These are phyloP conservation scores for Columbina picui DNA, from an alignment of 2,113 vertebrate species.

Conservation along the genomic window DNA sequence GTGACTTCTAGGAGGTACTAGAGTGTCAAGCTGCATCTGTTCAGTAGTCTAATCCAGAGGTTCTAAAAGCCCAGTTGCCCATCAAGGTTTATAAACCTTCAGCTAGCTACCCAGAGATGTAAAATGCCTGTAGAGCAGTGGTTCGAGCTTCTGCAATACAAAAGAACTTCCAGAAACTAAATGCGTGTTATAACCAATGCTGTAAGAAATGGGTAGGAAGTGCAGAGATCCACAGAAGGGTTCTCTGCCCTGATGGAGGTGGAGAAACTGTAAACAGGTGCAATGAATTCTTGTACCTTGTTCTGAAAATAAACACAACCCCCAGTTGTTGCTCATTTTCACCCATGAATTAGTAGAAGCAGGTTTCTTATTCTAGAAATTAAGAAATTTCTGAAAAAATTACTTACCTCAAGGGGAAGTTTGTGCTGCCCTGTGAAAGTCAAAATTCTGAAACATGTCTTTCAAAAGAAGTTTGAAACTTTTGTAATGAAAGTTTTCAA, in stretches of 20 bases:
- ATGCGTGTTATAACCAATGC: neutral
- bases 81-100: neutral
- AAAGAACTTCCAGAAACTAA: neutral
- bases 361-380: neutral
- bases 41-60: neutral
- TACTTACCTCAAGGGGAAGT: neutral
- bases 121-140: neutral
- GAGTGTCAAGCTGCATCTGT: neutral
- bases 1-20: neutral
- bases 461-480: neutral
- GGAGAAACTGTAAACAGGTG: neutral
- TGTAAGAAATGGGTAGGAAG: neutral
- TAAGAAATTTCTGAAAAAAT: neutral
- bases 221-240: rapidly evolving
- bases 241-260: neutral
- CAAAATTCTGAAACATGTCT: neutral
- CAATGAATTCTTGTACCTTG: neutral
- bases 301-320: neutral
- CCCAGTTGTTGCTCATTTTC: neutral
- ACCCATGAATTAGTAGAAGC: neutral
- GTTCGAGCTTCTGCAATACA: neutral
- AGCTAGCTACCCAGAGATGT: neutral
- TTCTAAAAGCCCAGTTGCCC: neutral
- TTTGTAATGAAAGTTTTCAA: neutral
- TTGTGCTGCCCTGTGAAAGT: neutral